These are phyloP conservation scores for Drosophila truncata DNA, from an alignment of 1,140 invertebrate genomes.

Conservation along the genomic window DNA sequence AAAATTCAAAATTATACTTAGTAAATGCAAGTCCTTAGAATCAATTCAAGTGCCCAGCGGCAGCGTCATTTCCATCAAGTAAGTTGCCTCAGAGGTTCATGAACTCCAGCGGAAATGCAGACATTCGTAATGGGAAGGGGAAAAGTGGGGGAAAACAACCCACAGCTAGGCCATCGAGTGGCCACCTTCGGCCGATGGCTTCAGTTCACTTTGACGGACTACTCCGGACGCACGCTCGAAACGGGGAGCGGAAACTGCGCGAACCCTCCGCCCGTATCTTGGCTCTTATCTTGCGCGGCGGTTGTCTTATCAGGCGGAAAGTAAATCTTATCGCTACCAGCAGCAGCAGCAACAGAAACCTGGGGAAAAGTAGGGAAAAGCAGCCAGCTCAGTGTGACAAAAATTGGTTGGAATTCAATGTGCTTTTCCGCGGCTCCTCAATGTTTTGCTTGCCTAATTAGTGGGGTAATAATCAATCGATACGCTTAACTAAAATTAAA, in stretches of 20 bases:
- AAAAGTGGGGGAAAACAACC: not conserved
- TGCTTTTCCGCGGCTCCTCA: slow-evolving; percentile 26
- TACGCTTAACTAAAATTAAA: not conserved
- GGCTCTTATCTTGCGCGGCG: slow-evolving; percentile 33
- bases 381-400: slow-evolving; percentile 30
- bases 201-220: slow-evolving; percentile 52
- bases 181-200: slow-evolving; percentile 23
- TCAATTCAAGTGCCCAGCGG: not conserved
- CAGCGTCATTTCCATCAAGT: slow-evolving; percentile 13
- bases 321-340: slow-evolving; percentile 50
- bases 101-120: slow-evolving; percentile 43
- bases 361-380: slow-evolving; percentile 33
- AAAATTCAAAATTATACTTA: slow-evolving; percentile 48
- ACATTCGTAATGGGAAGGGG: not conserved
- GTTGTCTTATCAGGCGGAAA: slow-evolving; percentile 43
- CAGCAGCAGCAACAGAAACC: slow-evolving; percentile 10
- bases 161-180: slow-evolving; percentile 7
- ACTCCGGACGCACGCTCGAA: slow-evolving; percentile 25
- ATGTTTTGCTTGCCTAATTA: slow-evolving; percentile 6
- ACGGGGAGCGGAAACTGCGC: slow-evolving; percentile 18
- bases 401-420: slow-evolving; percentile 44
- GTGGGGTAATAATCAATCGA: slow-evolving; percentile 16
- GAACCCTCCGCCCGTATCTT: slow-evolving; percentile 27
- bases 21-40: slow-evolving; percentile 17
- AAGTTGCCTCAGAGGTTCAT: slow-evolving; percentile 14